phyloP scores from a whole-genome alignment of 1,140 invertebrate species.

The Sesamia nonagrioides region DNA sequence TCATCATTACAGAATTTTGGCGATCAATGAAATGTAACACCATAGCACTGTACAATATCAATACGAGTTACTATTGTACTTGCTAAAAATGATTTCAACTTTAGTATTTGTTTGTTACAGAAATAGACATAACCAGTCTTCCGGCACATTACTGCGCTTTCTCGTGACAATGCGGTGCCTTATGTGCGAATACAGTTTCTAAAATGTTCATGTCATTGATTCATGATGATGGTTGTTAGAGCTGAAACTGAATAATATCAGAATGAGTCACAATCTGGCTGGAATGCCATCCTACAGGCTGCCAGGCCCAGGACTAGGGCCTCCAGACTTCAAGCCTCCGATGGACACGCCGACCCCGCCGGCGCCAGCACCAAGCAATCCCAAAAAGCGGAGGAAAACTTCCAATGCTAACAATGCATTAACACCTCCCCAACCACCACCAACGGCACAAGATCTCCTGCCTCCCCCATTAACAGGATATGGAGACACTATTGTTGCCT shows the following conservation, averaged over 20 bases:
- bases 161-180: conserved; percentile 82
- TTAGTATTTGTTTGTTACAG: conserved; percentile 81
- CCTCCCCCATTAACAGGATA: conserved; percentile 95
- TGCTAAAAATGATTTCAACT: conserved; percentile 46
- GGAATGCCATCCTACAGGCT: conserved; percentile 91
- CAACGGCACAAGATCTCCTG: conserved; percentile 92
- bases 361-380: conserved; percentile 89
- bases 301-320: conserved; percentile 89
- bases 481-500: conserved; percentile 97
- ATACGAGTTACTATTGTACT: conserved; percentile 9
- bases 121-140: conserved; percentile 84
- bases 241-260: conserved; percentile 76
- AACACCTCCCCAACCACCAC: conserved; percentile 86
- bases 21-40: conserved; percentile 52
- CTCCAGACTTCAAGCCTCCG: conserved; percentile 89
- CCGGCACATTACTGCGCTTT: conserved; percentile 81
- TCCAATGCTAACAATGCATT: conserved; percentile 89
- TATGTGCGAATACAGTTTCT: conserved; percentile 73
- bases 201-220: conserved; percentile 62
- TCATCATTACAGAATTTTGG: conserved; percentile 50
- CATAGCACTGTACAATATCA: not conserved
- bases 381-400: conserved; percentile 91
- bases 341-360: conserved; percentile 88
- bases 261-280: conserved; percentile 90
- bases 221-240: conserved; percentile 79